Percentiles rank a stretch among this genome's conserved stretches.
phyloP scores from a whole-genome alignment of 2,797 vertebrate genomes.

The Sebastes diploproa region DNA sequence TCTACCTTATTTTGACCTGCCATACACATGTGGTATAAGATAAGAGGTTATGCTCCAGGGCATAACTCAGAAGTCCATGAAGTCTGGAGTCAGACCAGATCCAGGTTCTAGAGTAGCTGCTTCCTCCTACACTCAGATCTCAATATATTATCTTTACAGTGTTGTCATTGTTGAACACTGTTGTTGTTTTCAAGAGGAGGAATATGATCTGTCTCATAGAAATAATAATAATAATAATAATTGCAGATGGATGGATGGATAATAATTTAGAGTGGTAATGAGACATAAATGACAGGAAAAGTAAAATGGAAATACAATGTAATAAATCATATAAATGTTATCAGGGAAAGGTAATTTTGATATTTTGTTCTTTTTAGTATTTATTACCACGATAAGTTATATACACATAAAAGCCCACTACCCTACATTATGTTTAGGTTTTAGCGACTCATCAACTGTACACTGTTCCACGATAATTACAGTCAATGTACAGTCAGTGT shows the following conservation, averaged over 20 bases:
- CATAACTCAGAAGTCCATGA: neutral
- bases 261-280: neutral
- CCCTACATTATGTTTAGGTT: neutral
- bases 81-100: slow-evolving; percentile 10
- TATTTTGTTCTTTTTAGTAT: neutral
- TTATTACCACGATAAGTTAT: neutral
- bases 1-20: neutral
- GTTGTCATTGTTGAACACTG: too few relatives aligned
- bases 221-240: neutral
- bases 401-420: neutral
- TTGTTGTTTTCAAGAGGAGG: too few relatives aligned
- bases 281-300: neutral
- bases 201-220: neutral
- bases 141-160: too few relatives aligned
- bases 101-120: neutral
- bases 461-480: neutral
- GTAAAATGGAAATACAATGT: neutral
- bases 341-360: neutral
- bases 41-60: neutral
- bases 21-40: neutral
- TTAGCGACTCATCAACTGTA: neutral
- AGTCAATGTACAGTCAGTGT: neutral
- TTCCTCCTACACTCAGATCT: too few relatives aligned
- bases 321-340: neutral
- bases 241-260: too few relatives aligned